A percentile compares a stretch with the other conserved stretches of the same genome.
Evolutionary conservation across 2,797 vertebrate genomes (phyloP).

Genomic region (Eulemur mongoz): DNA sequence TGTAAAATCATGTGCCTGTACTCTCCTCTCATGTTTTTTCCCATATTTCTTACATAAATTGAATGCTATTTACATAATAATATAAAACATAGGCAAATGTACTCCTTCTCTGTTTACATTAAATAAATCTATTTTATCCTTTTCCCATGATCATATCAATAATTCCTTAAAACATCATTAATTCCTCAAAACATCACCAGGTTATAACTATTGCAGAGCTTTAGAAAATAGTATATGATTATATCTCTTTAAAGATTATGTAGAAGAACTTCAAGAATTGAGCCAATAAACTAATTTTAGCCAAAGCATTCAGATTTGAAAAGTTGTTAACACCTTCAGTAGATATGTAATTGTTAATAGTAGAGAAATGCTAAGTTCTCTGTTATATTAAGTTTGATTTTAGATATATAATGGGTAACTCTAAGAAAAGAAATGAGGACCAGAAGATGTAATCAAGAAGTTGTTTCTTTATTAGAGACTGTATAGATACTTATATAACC

Average conservation of each 20-base stretch:
- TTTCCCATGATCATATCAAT: not conserved
- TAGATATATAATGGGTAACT: not conserved
- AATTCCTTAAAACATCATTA: not conserved
- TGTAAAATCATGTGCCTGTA: not conserved
- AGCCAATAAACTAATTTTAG: not conserved
- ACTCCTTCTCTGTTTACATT: not conserved
- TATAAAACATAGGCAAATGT: not conserved
- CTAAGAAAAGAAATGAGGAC: not conserved
- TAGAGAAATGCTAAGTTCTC: not conserved
- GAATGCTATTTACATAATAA: not conserved
- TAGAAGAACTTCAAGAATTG: not conserved
- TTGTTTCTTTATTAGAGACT: not conserved
- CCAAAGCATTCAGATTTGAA: not conserved
- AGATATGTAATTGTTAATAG: not conserved
- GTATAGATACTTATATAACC: not conserved
- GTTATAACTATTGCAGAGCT: not conserved
- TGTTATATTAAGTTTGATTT: not conserved
- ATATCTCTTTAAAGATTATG: not conserved
- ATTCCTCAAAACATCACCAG: not conserved
- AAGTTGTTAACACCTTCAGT: not conserved
- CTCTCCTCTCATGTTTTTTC: not conserved
- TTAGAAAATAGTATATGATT: not conserved
- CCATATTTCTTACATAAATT: not conserved
- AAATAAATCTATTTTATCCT: not conserved
- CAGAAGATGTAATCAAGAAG: not conserved